Conservation (phyloP, 2,888 invertebrate genomes). For the Dryobota labecula region DNA sequence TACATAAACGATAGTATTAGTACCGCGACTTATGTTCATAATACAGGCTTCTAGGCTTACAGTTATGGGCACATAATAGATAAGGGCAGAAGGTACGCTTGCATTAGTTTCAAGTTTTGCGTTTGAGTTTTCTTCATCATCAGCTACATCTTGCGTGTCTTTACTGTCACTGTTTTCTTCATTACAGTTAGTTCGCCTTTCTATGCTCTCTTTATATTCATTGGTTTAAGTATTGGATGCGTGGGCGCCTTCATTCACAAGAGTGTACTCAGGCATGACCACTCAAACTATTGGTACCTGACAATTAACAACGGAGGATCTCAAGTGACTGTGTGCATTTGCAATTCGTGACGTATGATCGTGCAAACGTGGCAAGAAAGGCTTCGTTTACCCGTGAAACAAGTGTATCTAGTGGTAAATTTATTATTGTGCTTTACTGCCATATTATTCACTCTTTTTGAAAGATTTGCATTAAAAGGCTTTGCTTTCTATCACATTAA, state of each 20-base stretch:
- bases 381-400: neutral
- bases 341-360: conserved; percentile 9
- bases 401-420: neutral
- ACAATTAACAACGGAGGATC: conserved; percentile 30
- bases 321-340: conserved; percentile 31
- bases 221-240: conserved; percentile 12
- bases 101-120: neutral
- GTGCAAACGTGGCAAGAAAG: conserved; percentile 9
- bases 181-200: neutral
- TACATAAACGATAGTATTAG: conserved; percentile 39
- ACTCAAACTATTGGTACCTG: conserved; percentile 31
- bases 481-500: conserved; percentile 3
- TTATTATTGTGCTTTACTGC: conserved; percentile 5
- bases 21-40: conserved; percentile 23
- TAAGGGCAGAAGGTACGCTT: conserved; percentile 10
- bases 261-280: conserved; percentile 25
- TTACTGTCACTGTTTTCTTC: neutral
- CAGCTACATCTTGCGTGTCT: neutral
- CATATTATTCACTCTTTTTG: neutral
- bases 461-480: neutral
- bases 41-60: conserved; percentile 49
- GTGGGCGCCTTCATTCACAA: conserved; percentile 46
- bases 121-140: neutral
- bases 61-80: conserved; percentile 47
- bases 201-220: conserved; percentile 12